Evolutionary conservation across 2,888 invertebrate genomes (phyloP).

Genomic region (Polydrusus pterygomalis): DNA sequence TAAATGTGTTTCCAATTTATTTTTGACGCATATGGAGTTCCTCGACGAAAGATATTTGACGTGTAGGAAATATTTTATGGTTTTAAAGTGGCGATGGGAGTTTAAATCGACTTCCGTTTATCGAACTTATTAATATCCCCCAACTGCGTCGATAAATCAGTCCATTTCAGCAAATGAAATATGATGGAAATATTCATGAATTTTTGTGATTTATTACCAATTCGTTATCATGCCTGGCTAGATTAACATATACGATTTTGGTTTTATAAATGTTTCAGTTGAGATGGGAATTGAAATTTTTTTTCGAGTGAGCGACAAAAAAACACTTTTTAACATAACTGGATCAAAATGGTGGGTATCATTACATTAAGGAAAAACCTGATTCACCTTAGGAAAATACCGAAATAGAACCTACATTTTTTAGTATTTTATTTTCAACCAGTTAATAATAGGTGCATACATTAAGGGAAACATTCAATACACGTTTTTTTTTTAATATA

Average conservation of each 20-base stretch:
- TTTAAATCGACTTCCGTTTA: constrained; percentile 57
- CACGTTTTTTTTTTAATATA: too few relatives aligned
- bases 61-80: constrained; percentile 27
- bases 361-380: too few relatives aligned
- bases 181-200: constrained; percentile 61
- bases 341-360: too few relatives aligned
- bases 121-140: constrained; percentile 59
- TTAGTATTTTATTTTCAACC: too few relatives aligned
- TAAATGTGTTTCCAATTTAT: constrained; percentile 7
- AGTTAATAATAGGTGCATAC: too few relatives aligned
- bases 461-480: too few relatives aligned
- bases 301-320: not conserved
- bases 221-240: constrained; percentile 40
- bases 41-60: constrained; percentile 18
- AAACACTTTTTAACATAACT: too few relatives aligned
- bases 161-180: constrained; percentile 59
- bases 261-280: constrained; percentile 37
- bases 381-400: too few relatives aligned
- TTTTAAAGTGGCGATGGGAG: constrained; percentile 44
- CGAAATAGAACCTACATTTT: too few relatives aligned
- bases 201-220: constrained; percentile 60
- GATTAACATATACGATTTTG: constrained; percentile 43
- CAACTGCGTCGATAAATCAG: constrained; percentile 58
- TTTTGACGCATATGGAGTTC: constrained; percentile 13
- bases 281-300: constrained; percentile 1